Conservation (phyloP, 2,888 invertebrate species). For the Tenthredo mesomela region DNA sequence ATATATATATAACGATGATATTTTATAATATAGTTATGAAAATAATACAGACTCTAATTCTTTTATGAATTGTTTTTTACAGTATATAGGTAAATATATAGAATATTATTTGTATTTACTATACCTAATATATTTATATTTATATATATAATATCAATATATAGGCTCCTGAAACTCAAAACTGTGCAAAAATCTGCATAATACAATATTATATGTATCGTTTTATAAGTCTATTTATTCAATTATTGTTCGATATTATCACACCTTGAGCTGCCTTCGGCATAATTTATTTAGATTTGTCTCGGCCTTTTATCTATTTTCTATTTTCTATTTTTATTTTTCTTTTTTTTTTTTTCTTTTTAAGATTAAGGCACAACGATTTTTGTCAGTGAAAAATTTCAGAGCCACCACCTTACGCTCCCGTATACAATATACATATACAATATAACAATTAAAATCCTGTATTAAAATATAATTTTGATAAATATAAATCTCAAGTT, state of each 20-base stretch:
- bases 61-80: conserved; percentile 25
- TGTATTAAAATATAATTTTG: conserved; percentile 70
- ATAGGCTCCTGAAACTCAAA: conserved; percentile 52
- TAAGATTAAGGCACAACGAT: conserved; percentile 40
- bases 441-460: conserved; percentile 39
- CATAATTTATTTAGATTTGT: conserved; percentile 54
- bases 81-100: conserved; percentile 11
- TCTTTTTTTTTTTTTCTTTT: neutral
- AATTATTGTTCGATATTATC: conserved; percentile 56
- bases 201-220: conserved; percentile 61
- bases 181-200: conserved; percentile 33
- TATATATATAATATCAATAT: conserved; percentile 55
- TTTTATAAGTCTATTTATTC: conserved; percentile 2
- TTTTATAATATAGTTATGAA: conserved; percentile 19
- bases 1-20: conserved; percentile 15
- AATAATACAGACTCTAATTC: conserved; percentile 26
- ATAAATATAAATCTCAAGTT: conserved; percentile 60
- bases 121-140: conserved; percentile 56
- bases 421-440: neutral
- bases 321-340: neutral
- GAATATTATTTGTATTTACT: conserved; percentile 61
- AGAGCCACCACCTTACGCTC: conserved; percentile 8
- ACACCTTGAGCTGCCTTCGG: conserved; percentile 63
- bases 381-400: conserved; percentile 46
- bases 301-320: conserved; percentile 61